phyloP scores from a whole-genome alignment of 2,797 vertebrate genomes.

The Paguma larvata region DNA sequence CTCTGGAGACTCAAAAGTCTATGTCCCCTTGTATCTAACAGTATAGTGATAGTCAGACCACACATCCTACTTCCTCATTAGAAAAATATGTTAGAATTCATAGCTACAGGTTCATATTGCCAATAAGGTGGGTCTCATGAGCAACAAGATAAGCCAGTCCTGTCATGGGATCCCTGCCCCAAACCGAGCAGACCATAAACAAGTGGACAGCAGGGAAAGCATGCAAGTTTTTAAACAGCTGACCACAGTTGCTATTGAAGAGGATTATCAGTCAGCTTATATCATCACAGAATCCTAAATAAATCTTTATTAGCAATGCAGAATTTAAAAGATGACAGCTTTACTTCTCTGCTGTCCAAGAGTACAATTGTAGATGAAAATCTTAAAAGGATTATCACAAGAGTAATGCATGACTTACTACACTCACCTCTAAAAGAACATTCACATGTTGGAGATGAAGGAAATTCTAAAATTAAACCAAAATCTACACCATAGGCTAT shows the following conservation, averaged over 20 bases:
- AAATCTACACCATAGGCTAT: background rate
- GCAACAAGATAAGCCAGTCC: background rate
- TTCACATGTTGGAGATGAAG: background rate
- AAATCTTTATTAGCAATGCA: background rate
- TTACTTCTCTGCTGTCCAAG: background rate
- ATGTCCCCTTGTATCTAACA: background rate
- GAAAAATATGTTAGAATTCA: background rate
- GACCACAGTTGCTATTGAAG: background rate
- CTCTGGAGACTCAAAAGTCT: background rate
- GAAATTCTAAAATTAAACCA: constrained; percentile 14
- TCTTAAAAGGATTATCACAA: background rate
- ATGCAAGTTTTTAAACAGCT: background rate
- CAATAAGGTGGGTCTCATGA: background rate
- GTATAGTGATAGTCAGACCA: background rate
- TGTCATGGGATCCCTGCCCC: no score
- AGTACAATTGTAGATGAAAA: background rate
- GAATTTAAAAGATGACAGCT: background rate
- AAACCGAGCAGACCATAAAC: fast-evolving
- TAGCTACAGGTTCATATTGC: background rate
- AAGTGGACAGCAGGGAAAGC: background rate
- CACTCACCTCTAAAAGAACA: background rate
- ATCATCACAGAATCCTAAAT: background rate
- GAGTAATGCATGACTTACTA: background rate
- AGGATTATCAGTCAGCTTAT: background rate
- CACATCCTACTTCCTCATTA: background rate